Base-by-base conservation (phyloP, 2,113 vertebrate species). In the Neofelis nebulosa region DNA sequence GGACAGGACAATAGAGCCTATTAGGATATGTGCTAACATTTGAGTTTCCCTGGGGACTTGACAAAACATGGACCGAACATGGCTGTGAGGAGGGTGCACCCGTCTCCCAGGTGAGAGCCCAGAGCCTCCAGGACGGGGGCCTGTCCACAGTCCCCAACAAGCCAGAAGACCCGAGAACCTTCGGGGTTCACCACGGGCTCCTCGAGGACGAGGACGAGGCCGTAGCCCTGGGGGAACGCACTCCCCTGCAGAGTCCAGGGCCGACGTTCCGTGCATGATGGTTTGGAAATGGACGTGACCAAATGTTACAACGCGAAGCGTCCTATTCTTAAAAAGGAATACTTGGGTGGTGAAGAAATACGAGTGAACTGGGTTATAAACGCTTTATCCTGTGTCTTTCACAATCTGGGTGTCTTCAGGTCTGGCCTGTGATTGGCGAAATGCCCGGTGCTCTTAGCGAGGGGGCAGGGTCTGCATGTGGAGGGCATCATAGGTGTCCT, bases 401-500 rank as follows among this genome's bases (percentile, higher is more conserved):
- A 65, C 68, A n/a, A 16, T 71, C 55, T 38, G 68, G 82, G 74
- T 0, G 0, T 41, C 88, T 38, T 63, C 38, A 11, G 97, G 81
- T 63, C 65, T 52, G 78, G 85, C 94, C 45, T 3, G 29, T 3
- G 57, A 13, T 23, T 2, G 55, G 4, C 8, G 38, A 55, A 0
- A 0, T 9, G 55, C 76, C 41, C 25, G 12, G 21, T 2, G 89
- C 83, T 0, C 29, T 98, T 99, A 99, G 89, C 95, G 98, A 2
- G 99, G 98, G 3, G 98, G 98, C 55, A 99, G 90, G 2, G 97
- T 94, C 97, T 99, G 99, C 99, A 99, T 99, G 91, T 99, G 99
- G 81, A 99, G 99, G 2, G 99, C 97, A 4, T 99, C 99, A 0
- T 99, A 99, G 13, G 99, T 99, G 97, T 99, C 99, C 98, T 99